Evolutionary conservation across 2,113 vertebrate genomes (phyloP), one percentile per base, ranked within the genome.

Genomic region (Podilymbus podiceps): DNA sequence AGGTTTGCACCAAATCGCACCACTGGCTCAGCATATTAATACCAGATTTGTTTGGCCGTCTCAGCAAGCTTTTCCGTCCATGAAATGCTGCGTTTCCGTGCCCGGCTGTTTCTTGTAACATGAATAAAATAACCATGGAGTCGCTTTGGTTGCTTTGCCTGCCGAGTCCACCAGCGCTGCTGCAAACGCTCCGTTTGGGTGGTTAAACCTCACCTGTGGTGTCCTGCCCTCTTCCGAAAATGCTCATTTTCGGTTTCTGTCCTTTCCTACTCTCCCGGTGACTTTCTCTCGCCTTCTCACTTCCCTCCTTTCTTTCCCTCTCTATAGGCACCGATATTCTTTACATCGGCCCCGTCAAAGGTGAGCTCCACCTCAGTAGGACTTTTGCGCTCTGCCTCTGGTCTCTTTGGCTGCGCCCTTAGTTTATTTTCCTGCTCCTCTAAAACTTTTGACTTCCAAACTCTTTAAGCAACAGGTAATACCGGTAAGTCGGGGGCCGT

Each of bases 341-440:
- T 98, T 99, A 99, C 99, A 99, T 99, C 98, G 99, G 99, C 98
- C 99, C 99, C 97, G 98, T 99, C 96, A 99, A 99, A 99, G 99
- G 99, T 99, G 99, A 99, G 99, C 98, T 98, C 97, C 95, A 89
- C 88, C 91, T 97, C 97, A 97, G 40, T 97, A 97, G 92, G 96
- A 97, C 93, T 91, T 94, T 96, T 83, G 74, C 79, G 49, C 96
- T 96, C 93, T 95, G 50, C 97, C 95, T 97, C 95, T 96, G 95
- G 94, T 92, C 89, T 95, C 94, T 97, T 96, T 96, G 95, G 86
- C 97, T 91, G 28, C 59, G 52, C 87, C 96, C 83, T 97, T 97
- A 90, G 95, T 92, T 97, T 94, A 82, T 85, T 95, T 97, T 97
- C 96, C 96, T 97, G 93, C 93, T 97, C 95, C 92, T 81, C 96